A percentile compares a stretch with the other conserved stretches of the same genome.
phyloP scores from a whole-genome alignment of 2,797 vertebrate genomes.

The Parotocinclus haroldoi region DNA sequence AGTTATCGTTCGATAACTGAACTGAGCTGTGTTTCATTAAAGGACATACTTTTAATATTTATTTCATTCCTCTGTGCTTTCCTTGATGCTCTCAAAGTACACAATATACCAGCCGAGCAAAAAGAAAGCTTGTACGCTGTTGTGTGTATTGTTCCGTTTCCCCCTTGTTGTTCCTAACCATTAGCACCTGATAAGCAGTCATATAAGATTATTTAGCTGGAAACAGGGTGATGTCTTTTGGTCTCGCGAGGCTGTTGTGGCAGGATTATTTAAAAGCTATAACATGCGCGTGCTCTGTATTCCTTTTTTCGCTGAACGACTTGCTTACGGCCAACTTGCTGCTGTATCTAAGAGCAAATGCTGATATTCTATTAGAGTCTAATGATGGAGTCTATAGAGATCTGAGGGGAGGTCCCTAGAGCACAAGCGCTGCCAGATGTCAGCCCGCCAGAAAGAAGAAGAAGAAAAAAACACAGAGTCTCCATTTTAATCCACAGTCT shows the following conservation, averaged over 20 bases:
- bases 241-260: slow-evolving; percentile 16
- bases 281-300: slow-evolving; percentile 14
- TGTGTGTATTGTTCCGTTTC: neutral
- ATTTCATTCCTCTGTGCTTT: slow-evolving; percentile 45
- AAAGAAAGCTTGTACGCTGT: no score
- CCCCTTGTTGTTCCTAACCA: neutral
- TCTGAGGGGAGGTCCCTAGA: slow-evolving; percentile 70
- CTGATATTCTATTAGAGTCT: slow-evolving; percentile 87
- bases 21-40: slow-evolving; percentile 97
- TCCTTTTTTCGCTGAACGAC: slow-evolving; percentile 51
- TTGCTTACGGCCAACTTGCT: slow-evolving; percentile 63
- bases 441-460: slow-evolving; percentile 65
- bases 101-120: no score
- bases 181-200: neutral
- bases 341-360: slow-evolving; percentile 84
- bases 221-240: neutral
- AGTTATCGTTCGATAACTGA: slow-evolving; percentile 91
- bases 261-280: slow-evolving; percentile 25
- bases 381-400: slow-evolving; percentile 79
- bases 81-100: no score
- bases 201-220: slow-evolving; percentile 25
- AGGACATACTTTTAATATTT: slow-evolving; percentile 84
- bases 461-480: slow-evolving; percentile 64
- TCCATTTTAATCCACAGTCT: slow-evolving; percentile 74
- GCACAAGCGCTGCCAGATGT: slow-evolving; percentile 69